A percentile compares a stretch with the other conserved stretches of the same genome.
Conservation (phyloP, 2,113 vertebrate genomes). For the Myrmecophaga tridactyla region DNA sequence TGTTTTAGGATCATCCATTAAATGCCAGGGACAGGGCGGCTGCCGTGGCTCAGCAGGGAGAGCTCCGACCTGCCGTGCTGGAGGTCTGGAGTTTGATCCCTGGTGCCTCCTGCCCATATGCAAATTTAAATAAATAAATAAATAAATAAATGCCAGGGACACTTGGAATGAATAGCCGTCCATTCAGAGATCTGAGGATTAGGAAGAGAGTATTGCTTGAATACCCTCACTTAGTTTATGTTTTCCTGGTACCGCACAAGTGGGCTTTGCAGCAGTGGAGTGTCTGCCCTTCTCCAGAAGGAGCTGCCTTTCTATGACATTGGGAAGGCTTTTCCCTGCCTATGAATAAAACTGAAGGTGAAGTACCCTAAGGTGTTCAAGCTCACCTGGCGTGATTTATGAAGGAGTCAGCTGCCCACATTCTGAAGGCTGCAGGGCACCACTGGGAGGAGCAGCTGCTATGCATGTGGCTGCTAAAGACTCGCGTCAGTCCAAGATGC, state of each 20-base stretch:
- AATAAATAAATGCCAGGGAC: background rate
- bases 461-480: background rate
- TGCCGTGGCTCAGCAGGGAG: too few relatives aligned
- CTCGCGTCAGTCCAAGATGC: background rate
- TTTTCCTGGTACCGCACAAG: background rate
- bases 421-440: background rate
- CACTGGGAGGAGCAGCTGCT: background rate
- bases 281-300: background rate
- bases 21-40: background rate
- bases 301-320: background rate
- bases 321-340: background rate
- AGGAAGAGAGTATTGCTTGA: background rate
- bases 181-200: background rate
- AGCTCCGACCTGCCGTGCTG: too few relatives aligned
- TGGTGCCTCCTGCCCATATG: too few relatives aligned
- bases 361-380: background rate
- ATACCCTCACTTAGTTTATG: background rate
- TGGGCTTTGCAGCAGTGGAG: background rate
- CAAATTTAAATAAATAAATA: too few relatives aligned
- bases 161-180: background rate
- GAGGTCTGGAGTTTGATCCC: too few relatives aligned
- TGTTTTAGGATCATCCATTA: background rate
- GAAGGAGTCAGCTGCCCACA: background rate
- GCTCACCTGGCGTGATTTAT: background rate
- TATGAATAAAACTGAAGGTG: background rate